These are phyloP conservation scores for Amblyjoppa proteus DNA, from an alignment of 2,888 invertebrate species.

Conservation along the genomic window DNA sequence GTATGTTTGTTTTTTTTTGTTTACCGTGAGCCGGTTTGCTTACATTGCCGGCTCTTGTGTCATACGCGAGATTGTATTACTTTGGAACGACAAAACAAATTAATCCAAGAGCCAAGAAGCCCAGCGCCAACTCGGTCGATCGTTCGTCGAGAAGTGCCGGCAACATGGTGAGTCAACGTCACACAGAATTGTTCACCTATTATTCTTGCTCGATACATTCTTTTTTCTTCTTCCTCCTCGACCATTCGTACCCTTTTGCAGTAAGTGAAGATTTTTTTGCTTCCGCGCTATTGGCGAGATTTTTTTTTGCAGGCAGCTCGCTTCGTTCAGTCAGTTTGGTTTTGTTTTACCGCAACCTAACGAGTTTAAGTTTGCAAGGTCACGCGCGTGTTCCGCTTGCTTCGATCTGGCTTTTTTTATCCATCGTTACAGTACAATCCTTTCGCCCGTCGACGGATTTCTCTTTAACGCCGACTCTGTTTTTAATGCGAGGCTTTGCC, in stretches of 20 bases:
- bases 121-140: constrained; percentile 1
- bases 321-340: background rate
- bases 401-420: constrained; percentile 5
- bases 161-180: constrained; percentile 16
- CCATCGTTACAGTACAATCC: background rate
- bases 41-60: background rate
- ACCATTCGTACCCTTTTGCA: background rate
- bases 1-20: background rate
- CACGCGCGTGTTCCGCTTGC: background rate
- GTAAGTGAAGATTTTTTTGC: background rate
- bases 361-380: background rate
- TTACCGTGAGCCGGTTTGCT: background rate
- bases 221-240: background rate
- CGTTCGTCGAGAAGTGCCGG: constrained; percentile 4
- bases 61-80: background rate
- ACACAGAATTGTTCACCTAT: constrained; percentile 4
- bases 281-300: background rate
- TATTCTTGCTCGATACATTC: background rate
- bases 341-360: background rate
- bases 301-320: background rate
- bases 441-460: no score
- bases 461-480: background rate
- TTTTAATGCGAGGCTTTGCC: background rate
- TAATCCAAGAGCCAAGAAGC: constrained; percentile 8
- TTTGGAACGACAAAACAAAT: background rate